Percentiles rank a stretch among this genome's conserved stretches.
These are phyloP conservation scores for Oryzias dopingdopingensis DNA, from an alignment of 2,797 vertebrate species.

Conservation along the genomic window DNA sequence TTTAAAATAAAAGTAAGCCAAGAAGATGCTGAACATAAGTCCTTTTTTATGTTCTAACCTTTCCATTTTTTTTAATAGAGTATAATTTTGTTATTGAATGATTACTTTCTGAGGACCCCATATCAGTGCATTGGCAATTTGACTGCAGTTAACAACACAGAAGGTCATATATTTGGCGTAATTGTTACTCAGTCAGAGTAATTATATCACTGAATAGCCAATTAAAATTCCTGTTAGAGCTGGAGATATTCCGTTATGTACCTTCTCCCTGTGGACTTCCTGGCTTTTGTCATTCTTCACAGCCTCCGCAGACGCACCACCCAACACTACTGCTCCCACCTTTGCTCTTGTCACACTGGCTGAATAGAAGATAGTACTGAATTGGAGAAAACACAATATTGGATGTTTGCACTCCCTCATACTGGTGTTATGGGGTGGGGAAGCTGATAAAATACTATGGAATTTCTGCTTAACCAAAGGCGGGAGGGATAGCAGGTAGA, in stretches of 20 bases:
- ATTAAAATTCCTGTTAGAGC: slow-evolving; percentile 72
- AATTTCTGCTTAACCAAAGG: slow-evolving; percentile 64
- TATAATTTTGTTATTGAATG: slow-evolving; percentile 52
- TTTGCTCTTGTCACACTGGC: slow-evolving; percentile 61
- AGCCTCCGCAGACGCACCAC: slow-evolving; percentile 14
- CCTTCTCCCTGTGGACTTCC: slow-evolving; percentile 57
- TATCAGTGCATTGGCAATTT: slow-evolving; percentile 56
- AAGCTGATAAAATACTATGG: slow-evolving; percentile 74
- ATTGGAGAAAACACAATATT: slow-evolving; percentile 70
- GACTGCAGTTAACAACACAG: slow-evolving; percentile 58
- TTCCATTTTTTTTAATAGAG: slow-evolving; percentile 41
- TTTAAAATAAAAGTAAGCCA: slow-evolving; percentile 15
- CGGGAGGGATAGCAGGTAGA: slow-evolving; percentile 46
- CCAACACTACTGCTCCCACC: slow-evolving; percentile 7
- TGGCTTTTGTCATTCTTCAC: slow-evolving; percentile 48
- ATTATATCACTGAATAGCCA: slow-evolving; percentile 75
- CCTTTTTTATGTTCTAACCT: slow-evolving; percentile 19
- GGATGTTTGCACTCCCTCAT: slow-evolving; percentile 63
- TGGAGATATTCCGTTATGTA: slow-evolving; percentile 74
- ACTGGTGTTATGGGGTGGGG: slow-evolving; percentile 68
- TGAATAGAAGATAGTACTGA: slow-evolving; percentile 70
- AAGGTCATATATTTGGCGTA: slow-evolving; percentile 74
- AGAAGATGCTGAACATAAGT: slow-evolving; percentile 13
- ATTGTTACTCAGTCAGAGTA: slow-evolving; percentile 70
- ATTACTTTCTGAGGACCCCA: slow-evolving; percentile 47